phyloP scores from a whole-genome alignment of 53 echinoderm and acorn worm genomes.

The Holothuria leucospilota region DNA sequence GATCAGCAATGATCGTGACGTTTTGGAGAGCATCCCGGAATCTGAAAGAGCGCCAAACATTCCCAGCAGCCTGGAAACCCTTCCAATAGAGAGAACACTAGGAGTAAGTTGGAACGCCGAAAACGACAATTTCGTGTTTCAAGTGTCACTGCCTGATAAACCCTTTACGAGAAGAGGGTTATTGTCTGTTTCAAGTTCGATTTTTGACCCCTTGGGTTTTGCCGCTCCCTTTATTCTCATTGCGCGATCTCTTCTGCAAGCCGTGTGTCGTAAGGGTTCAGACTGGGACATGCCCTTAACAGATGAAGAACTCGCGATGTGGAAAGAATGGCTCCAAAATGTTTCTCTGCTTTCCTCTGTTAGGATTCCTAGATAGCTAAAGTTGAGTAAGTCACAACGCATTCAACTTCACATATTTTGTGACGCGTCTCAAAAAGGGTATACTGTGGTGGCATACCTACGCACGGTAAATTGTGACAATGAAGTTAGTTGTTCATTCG shows the following conservation, averaged over 20 bases:
- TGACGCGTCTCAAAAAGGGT: slow-evolving; percentile 67
- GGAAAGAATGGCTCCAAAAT: slow-evolving; percentile 47
- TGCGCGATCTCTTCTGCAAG: slow-evolving; percentile 70
- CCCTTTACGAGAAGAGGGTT: slow-evolving; percentile 73
- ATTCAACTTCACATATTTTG: slow-evolving; percentile 47
- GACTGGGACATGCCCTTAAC: slow-evolving; percentile 67
- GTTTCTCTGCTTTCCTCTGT: slow-evolving; percentile 36
- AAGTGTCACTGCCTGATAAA: slow-evolving; percentile 43
- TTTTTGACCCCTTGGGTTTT: slow-evolving; percentile 76
- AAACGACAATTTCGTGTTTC: slow-evolving; percentile 67
- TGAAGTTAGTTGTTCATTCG: slow-evolving; percentile 42
- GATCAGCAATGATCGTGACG: slow-evolving; percentile 44
- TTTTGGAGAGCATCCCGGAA: slow-evolving; percentile 50
- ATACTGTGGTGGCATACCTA: slow-evolving; percentile 64
- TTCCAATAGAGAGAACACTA: slow-evolving; percentile 70
- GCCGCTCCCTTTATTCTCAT: slow-evolving; percentile 56
- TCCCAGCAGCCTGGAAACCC: slow-evolving; percentile 46
- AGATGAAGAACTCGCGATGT: slow-evolving; percentile 3
- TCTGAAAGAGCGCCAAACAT: slow-evolving; percentile 61
- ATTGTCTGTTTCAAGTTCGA: slow-evolving; percentile 63
- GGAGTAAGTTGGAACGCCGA: slow-evolving; percentile 66
- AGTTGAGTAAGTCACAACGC: neutral
- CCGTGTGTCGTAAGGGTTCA: slow-evolving; percentile 59
- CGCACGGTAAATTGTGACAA: slow-evolving; percentile 23
- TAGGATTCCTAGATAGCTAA: slow-evolving; percentile 46